Evolutionary conservation across 2,113 vertebrate genomes (phyloP).

Genomic region (Clinocottus analis): DNA sequence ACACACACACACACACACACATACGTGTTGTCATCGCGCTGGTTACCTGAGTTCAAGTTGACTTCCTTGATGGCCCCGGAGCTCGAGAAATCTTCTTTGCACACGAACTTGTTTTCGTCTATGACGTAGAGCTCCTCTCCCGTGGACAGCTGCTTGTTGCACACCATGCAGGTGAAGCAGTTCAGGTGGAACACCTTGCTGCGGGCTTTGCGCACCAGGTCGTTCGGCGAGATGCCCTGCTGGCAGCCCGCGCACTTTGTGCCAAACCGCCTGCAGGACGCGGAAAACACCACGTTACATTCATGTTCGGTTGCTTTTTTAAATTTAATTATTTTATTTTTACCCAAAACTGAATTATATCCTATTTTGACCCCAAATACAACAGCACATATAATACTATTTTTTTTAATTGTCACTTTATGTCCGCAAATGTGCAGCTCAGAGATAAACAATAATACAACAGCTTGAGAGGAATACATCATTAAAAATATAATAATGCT

Average conservation of each 20-base stretch:
- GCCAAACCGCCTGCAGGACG: slow-evolving; percentile 89
- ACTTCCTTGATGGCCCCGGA: slow-evolving; percentile 92
- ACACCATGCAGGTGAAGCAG: slow-evolving; percentile 99
- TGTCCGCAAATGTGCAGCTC: not conserved
- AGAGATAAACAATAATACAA: not conserved
- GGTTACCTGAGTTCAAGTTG: slow-evolving; percentile 95
- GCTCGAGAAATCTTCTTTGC: slow-evolving; percentile 96
- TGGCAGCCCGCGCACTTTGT: slow-evolving; percentile 97
- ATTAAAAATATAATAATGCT: not conserved
- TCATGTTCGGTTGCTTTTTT: not conserved
- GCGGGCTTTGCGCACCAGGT: slow-evolving; percentile 96
- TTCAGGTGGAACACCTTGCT: slow-evolving; percentile 97
- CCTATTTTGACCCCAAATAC: not conserved
- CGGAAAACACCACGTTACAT: not conserved
- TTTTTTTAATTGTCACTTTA: not conserved
- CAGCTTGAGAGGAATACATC: not conserved
- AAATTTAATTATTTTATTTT: no score
- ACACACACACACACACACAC: not conserved
- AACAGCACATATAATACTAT: not conserved
- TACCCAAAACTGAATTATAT: not conserved
- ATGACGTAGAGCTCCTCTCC: slow-evolving; percentile 98
- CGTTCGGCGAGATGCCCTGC: slow-evolving; percentile 96
- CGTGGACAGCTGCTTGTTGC: slow-evolving; percentile 98
- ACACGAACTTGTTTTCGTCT: slow-evolving; percentile 98
- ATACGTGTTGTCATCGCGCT: not conserved